Evolutionary conservation across 2,113 vertebrate species (phyloP).

Genomic region (Datnioides undecimradiatus): DNA sequence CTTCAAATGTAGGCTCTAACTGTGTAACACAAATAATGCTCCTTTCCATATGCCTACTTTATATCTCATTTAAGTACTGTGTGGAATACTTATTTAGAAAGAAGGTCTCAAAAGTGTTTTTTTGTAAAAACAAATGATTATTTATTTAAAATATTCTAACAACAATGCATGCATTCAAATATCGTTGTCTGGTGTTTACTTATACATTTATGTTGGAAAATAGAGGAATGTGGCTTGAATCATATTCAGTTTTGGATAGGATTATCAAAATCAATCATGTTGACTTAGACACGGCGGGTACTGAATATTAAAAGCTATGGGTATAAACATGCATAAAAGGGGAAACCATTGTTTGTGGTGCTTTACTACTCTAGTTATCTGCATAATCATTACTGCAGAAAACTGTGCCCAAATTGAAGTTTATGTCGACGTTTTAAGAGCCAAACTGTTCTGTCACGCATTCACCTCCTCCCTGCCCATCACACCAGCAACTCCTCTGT

Average conservation of each 20-base stretch:
- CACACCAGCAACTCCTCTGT: background rate
- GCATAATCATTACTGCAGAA: background rate
- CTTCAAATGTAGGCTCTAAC: slow-evolving; percentile 15
- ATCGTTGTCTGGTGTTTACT: background rate
- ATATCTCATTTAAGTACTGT: background rate
- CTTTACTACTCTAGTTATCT: slow-evolving; percentile 29
- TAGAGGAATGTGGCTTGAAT: background rate
- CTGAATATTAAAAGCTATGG: background rate
- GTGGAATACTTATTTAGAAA: background rate
- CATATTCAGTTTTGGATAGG: background rate
- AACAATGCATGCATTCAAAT: background rate
- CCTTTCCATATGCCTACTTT: background rate
- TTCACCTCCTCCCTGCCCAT: background rate
- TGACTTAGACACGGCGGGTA: background rate
- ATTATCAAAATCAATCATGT: background rate
- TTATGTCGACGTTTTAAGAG: slow-evolving; percentile 32
- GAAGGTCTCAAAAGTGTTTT: background rate
- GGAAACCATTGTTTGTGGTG: background rate
- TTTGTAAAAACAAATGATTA: background rate
- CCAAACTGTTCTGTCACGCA: background rate
- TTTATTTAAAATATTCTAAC: too few relatives aligned
- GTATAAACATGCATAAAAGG: background rate
- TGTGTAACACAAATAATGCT: background rate
- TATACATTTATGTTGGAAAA: background rate
- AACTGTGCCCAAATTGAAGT: slow-evolving; percentile 1